Evolutionary conservation across 2,113 vertebrate species (phyloP).

Genomic region (Campylorhamphus procurvoides): DNA sequence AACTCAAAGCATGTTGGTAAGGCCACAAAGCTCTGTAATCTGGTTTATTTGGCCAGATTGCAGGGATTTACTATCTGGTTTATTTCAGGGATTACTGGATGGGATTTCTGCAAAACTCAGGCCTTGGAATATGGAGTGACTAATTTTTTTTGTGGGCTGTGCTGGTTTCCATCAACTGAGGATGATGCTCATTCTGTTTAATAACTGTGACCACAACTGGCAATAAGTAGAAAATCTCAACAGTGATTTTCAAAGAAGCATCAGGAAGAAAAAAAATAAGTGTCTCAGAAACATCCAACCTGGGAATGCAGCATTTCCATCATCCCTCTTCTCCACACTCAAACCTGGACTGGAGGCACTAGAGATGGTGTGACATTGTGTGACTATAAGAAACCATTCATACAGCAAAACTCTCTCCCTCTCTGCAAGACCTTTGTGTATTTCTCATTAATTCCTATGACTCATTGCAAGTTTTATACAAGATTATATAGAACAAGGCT

Average conservation of each 20-base stretch:
- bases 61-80: not conserved
- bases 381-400: fast-evolving
- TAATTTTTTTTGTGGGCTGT: not conserved
- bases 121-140: not conserved
- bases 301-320: not conserved
- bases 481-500: not conserved
- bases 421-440: not conserved
- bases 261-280: not conserved
- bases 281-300: not conserved
- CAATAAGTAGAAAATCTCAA: not conserved
- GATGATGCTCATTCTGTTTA: not conserved
- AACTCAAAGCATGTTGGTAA: not conserved
- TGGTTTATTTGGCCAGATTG: not conserved
- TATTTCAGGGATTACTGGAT: not conserved
- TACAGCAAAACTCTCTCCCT: not conserved
- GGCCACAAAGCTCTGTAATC: not conserved
- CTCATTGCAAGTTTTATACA: not conserved
- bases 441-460: not conserved
- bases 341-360: not conserved
- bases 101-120: not conserved
- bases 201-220: not conserved
- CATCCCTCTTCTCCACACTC: not conserved
- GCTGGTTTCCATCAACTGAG: not conserved
- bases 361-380: not conserved
- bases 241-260: not conserved